A percentile compares a stretch with the other conserved stretches of the same genome.
Evolutionary conservation across 2,888 invertebrate genomes (phyloP).

Genomic region (Leucophora obtusa): DNA sequence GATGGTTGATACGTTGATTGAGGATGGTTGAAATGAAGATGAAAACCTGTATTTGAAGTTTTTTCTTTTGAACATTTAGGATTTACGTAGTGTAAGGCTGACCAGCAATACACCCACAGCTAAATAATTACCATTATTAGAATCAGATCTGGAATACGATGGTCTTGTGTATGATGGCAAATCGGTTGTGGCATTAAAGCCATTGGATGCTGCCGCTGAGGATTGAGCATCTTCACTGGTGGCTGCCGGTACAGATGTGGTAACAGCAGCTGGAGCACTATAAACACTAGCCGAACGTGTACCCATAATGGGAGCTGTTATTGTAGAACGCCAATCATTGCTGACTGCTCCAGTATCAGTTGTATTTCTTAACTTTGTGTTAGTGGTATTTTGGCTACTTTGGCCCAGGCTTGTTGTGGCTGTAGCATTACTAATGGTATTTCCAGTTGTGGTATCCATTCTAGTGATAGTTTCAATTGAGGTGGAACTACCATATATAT

Average conservation of each 20-base stretch:
- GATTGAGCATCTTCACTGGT: constrained; percentile 70
- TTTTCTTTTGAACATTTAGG: constrained; percentile 59
- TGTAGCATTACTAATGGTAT: constrained; percentile 61
- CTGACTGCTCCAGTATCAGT: constrained; percentile 42
- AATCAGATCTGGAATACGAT: constrained; percentile 76
- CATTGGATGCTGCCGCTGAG: constrained; percentile 71
- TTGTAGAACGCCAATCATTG: constrained; percentile 69
- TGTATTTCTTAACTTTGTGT: constrained; percentile 63
- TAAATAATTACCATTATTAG: constrained; percentile 77
- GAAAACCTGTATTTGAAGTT: constrained; percentile 60
- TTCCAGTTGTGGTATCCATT: constrained; percentile 73
- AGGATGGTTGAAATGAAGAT: constrained; percentile 63
- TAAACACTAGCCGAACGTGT: constrained; percentile 75
- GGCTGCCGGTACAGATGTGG: constrained; percentile 69
- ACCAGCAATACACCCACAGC: constrained; percentile 75
- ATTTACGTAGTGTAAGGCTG: constrained; percentile 73
- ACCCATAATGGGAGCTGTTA: constrained; percentile 65
- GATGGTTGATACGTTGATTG: constrained; percentile 50
- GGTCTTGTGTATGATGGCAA: constrained; percentile 75
- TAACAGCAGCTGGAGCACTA: constrained; percentile 75
- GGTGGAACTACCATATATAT: constrained; percentile 72
- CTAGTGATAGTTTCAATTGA: constrained; percentile 75
- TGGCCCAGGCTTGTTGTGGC: constrained; percentile 61
- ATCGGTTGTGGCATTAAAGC: constrained; percentile 72
- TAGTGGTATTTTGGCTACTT: constrained; percentile 68